Evolutionary conservation across 2,797 vertebrate species (phyloP), one percentile per base, ranked within the genome.

Genomic region (Allobates femoralis): DNA sequence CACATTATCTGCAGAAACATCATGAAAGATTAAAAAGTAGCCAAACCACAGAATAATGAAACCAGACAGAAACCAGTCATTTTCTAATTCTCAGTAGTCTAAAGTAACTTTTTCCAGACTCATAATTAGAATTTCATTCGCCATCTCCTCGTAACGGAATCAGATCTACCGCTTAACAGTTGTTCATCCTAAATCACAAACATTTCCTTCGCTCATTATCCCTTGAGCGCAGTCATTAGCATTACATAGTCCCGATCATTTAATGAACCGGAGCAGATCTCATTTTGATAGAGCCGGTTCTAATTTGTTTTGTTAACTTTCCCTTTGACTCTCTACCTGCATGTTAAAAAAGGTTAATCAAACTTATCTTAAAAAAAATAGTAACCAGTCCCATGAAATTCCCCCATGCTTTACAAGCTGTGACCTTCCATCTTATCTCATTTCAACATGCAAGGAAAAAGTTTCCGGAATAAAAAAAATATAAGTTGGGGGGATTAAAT

Each of bases 271-370:
- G 28, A 73, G 16, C 64, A 86, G 85, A 86, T 86, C 56, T 86
- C 8, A 86, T 86, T 86, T 75, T 37, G 85, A 86, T 86, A 86
- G 30, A 67, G 41, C 28, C 11, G 11, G 1, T 67, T 86, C 62
- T 82, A 81, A 86, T 86, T 86, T 85, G 76, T 85, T 85, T 79
- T 85, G 51, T 79, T 69, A 58, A 71, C 53, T 71, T 69, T 69
- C 75, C 69, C 23, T 69, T 58, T 41, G 26, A 60, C 53, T 73
- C 28, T 73, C 26, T 51, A 79, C 85, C 69, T 86, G 85, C 51
- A 81, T 76, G 56, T 50, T 67, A 81, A 76, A 26, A 67, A 66
- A 81, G 79, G 74, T 83, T 83, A 87, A 83, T 87, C 60, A 83
- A 87, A 58, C n/a, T 50, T 78, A 69, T 86, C 71, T 55, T 14